Base-by-base conservation (phyloP, 2,888 invertebrate genomes). In the Ceraclea dissimilis region DNA sequence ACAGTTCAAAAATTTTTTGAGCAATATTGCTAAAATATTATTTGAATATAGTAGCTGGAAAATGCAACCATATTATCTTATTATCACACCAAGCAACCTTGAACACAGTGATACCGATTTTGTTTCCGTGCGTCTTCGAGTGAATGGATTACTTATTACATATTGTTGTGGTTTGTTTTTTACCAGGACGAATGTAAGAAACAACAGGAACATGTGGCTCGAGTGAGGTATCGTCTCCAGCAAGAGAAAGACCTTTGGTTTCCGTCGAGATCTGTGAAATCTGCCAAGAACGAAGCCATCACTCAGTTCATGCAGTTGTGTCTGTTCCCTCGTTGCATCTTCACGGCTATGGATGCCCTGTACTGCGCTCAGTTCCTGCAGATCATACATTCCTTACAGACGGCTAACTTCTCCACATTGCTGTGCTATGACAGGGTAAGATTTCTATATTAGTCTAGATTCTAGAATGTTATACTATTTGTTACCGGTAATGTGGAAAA, bases 361-460 rank as follows among this genome's bases (percentile, higher is more conserved):
- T 99, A 92, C 75, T 96, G 96, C 75, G 96, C 98, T 0, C 90
- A 95, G 78, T 98, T 99, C 73, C 92, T 99, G 58, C 90, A 95
- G 69, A 89, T 93, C 6, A 88, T 99, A 64, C 99, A 99, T 74
- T 87, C 87, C 66, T 78, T 97, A 64, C 92, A 93, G 73, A 95
- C 96, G 49, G 90, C 94, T 5, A 95, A 96, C 76, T 99, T 99
- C 76, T 95, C 96, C 16, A 98, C 99, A 0, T 79, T 99, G 54
- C 83, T 99, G 51, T 96, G 97, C 71, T 96, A 96, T 68, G 99
- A 99, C 74, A 81, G 96, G 79, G 95, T 97, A 74, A 80, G 44
- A 34, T 6, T 54, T 26, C 13, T 43, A 8, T 13, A 13, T 43
- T 43, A 43, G n/a, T 33, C 33, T n/a, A n/a, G n/a, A n/a, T n/a